phyloP scores from a whole-genome alignment of 2,113 vertebrate genomes.

The Halcyon malimbica region DNA sequence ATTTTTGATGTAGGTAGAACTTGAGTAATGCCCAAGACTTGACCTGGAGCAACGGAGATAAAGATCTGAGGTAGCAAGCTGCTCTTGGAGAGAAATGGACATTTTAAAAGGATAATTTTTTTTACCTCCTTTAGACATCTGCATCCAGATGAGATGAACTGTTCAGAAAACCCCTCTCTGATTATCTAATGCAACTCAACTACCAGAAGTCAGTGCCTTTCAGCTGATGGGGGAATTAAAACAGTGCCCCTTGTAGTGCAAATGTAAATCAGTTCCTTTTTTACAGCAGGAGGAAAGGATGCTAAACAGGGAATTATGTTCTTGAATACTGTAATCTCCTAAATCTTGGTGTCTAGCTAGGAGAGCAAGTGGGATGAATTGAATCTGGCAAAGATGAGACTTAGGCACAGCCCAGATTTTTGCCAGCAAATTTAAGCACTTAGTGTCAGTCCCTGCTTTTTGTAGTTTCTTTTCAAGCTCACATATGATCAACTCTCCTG shows the following conservation, averaged over 20 bases:
- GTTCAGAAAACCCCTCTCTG: neutral
- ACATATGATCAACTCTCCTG: neutral
- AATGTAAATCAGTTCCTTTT: neutral
- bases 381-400: neutral
- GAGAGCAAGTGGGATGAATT: neutral
- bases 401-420: neutral
- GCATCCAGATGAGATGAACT: neutral
- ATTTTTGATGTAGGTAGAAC: neutral
- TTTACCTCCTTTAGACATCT: neutral
- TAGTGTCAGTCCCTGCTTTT: neutral
- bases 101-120: neutral
- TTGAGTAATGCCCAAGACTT: neutral
- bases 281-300: neutral
- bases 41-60: neutral
- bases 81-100: neutral
- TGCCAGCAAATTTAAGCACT: neutral
- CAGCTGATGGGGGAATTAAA: neutral
- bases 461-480: neutral
- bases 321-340: neutral
- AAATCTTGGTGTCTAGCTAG: neutral
- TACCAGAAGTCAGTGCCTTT: neutral
- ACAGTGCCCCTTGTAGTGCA: neutral
- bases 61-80: neutral
- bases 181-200: accelerated
- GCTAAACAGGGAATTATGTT: neutral